A percentile compares a stretch with the other conserved stretches of the same genome.
Conservation (phyloP, 2,113 vertebrate species). For the Mobula birostris region DNA sequence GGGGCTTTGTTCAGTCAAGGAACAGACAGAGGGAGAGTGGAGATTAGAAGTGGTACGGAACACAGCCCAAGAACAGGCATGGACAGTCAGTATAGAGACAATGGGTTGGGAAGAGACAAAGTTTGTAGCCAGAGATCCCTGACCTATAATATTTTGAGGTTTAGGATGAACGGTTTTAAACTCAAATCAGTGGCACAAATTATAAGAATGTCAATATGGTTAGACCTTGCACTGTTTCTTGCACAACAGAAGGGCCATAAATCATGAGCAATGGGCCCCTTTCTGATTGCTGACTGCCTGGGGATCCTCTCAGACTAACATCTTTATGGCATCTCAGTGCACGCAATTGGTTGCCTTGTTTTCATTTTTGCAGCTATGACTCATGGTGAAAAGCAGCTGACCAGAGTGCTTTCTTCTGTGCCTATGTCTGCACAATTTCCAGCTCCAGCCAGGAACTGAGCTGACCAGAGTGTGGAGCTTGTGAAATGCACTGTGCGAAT, state of each 20-base stretch:
- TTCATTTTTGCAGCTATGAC: not conserved
- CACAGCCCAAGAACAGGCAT: not conserved
- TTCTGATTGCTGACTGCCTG: not conserved
- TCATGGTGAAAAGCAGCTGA: not conserved
- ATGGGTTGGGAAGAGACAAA: not conserved
- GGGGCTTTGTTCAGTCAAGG: not conserved
- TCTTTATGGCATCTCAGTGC: not conserved
- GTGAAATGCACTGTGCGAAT: not conserved
- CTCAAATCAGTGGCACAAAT: not conserved
- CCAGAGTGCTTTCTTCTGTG: not conserved
- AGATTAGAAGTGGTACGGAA: too few relatives aligned
- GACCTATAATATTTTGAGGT: not conserved
- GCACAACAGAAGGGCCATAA: not conserved
- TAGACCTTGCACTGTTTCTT: not conserved
- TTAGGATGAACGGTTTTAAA: not conserved
- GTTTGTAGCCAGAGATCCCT: not conserved
- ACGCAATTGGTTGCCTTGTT: not conserved
- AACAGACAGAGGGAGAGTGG: too few relatives aligned
- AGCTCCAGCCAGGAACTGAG: not conserved
- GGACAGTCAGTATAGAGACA: not conserved
- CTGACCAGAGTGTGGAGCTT: not conserved
- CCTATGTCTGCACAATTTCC: not conserved
- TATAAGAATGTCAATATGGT: not conserved
- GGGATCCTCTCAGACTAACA: not conserved
- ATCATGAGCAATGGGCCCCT: not conserved